Percentiles rank a stretch among this genome's conserved stretches.
phyloP scores from a whole-genome alignment of 2,113 vertebrate species.

The Trichechus manatus region DNA sequence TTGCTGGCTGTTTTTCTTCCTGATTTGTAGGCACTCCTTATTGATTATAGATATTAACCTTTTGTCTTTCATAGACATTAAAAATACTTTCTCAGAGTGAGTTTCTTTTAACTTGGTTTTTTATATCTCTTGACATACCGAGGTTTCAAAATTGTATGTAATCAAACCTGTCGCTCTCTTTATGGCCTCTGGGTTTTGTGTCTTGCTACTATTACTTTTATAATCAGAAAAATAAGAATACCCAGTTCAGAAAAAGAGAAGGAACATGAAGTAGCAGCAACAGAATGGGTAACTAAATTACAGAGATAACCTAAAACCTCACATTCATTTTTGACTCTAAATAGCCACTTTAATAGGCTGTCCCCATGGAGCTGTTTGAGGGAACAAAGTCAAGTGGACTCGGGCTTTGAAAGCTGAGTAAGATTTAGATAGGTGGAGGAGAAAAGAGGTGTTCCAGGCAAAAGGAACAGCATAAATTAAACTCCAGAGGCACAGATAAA shows the following conservation, averaged over 20 bases:
- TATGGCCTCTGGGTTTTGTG: conserved; percentile 7
- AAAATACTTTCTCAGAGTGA: not conserved
- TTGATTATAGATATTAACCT: not conserved
- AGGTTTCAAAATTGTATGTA: not conserved
- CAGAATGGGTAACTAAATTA: not conserved
- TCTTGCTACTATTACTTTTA: conserved; percentile 8
- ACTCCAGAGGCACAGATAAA: not conserved
- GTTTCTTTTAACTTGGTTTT: conserved; percentile 47
- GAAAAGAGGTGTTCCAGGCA: not conserved
- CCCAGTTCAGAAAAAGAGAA: conserved; percentile 43
- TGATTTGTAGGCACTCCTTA: not conserved
- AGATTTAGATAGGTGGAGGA: conserved; percentile 4
- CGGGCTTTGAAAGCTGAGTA: conserved; percentile 7
- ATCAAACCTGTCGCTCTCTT: not conserved
- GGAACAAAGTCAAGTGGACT: not conserved
- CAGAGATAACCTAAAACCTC: conserved; percentile 21
- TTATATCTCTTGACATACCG: not conserved
- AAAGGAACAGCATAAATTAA: not conserved
- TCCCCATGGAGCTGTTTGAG: not conserved
- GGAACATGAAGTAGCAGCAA: not conserved
- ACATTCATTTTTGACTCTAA: not conserved
- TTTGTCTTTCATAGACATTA: not conserved
- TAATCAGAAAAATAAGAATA: conserved; percentile 48
- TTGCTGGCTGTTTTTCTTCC: not conserved
- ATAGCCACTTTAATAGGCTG: not conserved